phyloP scores from a whole-genome alignment of 1,140 invertebrate species.

The Papilio xuthus region DNA sequence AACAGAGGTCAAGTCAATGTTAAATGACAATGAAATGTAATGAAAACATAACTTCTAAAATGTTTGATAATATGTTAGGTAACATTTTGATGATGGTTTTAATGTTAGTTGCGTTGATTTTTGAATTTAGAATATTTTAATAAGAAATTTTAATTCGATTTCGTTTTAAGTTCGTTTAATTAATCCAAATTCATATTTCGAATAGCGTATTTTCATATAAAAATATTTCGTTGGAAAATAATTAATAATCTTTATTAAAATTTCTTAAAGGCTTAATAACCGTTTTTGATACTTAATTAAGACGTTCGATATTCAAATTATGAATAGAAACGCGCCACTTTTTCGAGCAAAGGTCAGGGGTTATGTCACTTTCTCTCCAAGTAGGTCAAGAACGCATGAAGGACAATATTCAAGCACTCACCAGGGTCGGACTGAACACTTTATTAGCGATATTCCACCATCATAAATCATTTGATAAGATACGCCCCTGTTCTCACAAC shows the following conservation, averaged over 20 bases:
- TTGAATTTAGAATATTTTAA: neutral
- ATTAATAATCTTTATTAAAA: neutral
- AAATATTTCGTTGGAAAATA: neutral
- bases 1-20: too few species aligned
- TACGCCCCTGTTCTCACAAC: slow-evolving; percentile 24
- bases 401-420: slow-evolving; percentile 53
- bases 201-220: neutral
- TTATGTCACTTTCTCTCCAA: slow-evolving; percentile 53
- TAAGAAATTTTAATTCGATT: neutral
- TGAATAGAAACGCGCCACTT: slow-evolving; percentile 9
- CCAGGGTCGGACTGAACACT: slow-evolving; percentile 51
- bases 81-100: too few species aligned
- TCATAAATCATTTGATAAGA: slow-evolving; percentile 54
- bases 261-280: neutral
- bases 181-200: neutral
- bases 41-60: too few species aligned
- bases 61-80: too few species aligned
- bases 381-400: slow-evolving; percentile 71
- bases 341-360: slow-evolving; percentile 34
- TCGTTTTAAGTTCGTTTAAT: neutral
- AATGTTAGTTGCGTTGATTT: too few species aligned
- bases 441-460: slow-evolving; percentile 60
- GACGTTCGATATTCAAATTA: neutral
- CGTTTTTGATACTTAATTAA: neutral
- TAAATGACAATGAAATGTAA: too few species aligned